Base-by-base conservation (phyloP, 2,888 invertebrate genomes). In the Branchellion lobata region DNA sequence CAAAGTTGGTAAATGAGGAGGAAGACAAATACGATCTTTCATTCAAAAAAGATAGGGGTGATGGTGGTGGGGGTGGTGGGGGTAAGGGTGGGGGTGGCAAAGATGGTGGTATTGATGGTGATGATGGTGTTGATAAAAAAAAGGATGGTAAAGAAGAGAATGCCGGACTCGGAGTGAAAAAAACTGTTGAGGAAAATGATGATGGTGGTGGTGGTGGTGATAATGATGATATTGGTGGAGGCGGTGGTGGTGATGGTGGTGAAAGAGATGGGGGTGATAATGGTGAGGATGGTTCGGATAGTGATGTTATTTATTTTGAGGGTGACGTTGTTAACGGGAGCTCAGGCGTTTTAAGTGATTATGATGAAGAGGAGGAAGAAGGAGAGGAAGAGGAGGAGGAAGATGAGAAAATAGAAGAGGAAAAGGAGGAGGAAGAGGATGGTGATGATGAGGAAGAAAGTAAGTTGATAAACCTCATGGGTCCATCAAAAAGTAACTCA, bases 161-260 rank as follows among this genome's bases (percentile, higher is more conserved):
- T n/a, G n/a, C n/a, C n/a, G n/a, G n/a, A n/a, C n/a, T n/a, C n/a
- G n/a, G n/a, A n/a, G n/a, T n/a, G n/a, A n/a, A n/a, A n/a, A n/a
- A n/a, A n/a, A n/a, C n/a, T n/a, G n/a, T 11, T 65, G 65, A 65
- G 29, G 65, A 27, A 65, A 8, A 65, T 27, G n/a, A 5, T 65
- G 29, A 27, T 65, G 65, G n/a, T 65, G 65, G n/a, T 65, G n/a
- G n/a, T 65, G 65, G 21, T 65, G n/a, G n/a, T 5, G n/a, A 65
- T 5, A 29, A 5, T 65, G 65, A 29, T 29, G 5, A 21, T 29
- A 27, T 11, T 5, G 65, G 21, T 11, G 65, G n/a, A 11, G 29
- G 65, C 8, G 65, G n/a, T 65, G 65, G 21, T 5, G 65, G 21
- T 11, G 65, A 65, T 5, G 65, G 8, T 11, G 21, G n/a, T 3